Percentiles rank a stretch among this genome's conserved stretches.
Conservation (phyloP, 2,888 invertebrate genomes). For the Drosophila conformis region DNA sequence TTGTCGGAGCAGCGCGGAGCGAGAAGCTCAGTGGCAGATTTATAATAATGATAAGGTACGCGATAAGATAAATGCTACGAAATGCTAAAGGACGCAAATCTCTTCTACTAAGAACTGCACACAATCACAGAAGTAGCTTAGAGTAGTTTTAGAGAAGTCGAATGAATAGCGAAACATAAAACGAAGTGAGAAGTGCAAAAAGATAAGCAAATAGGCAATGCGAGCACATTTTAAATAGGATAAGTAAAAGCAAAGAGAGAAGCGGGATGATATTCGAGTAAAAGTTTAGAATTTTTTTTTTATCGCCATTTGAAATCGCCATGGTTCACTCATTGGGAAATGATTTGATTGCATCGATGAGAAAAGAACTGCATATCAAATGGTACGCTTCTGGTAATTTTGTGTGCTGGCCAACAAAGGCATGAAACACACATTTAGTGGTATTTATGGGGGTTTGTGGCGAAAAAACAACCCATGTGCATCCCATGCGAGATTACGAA, state of each 20-base stretch:
- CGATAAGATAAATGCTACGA: background rate
- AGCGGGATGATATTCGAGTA: background rate
- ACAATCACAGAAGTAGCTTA: no score
- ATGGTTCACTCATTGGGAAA: background rate
- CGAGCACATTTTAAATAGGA: background rate
- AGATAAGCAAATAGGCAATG: background rate
- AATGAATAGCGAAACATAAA: background rate
- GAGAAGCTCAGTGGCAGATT: background rate
- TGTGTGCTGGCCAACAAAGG: background rate
- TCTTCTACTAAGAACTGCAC: background rate
- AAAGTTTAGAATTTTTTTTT: background rate
- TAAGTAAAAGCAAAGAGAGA: background rate
- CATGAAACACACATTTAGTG: background rate
- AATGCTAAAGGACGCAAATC: background rate
- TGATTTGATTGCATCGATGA: background rate
- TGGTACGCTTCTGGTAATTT: background rate
- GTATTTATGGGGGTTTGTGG: background rate
- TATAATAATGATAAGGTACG: background rate
- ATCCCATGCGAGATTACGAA: slow-evolving; percentile 15
- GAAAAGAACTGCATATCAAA: slow-evolving; percentile 1
- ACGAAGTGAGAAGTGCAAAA: background rate
- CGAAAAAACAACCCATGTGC: slow-evolving; percentile 25
- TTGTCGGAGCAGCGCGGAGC: background rate
- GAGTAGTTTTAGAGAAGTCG: background rate
- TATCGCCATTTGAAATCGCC: background rate